Conservation (phyloP, 2,113 vertebrate genomes). For the Danio rerio region GRCz12tu NC_133191.1:30565001-30565500, state of each 20-base stretch:
- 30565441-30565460: background rate
- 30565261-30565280: constrained; percentile 80
- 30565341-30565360: constrained; percentile 74
- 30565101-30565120: constrained; percentile 6
- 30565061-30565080: background rate
- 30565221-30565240: constrained; percentile 70
- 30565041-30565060: background rate
- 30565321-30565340: constrained; percentile 74
- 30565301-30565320: constrained; percentile 69
- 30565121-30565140: constrained; percentile 17
- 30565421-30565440: constrained; percentile 59
- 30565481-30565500: constrained; percentile 60
- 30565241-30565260: constrained; percentile 67
- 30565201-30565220: constrained; percentile 69
- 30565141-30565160: constrained; percentile 37
- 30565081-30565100: background rate
- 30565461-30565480: too few relatives aligned
- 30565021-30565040: background rate
- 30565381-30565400: constrained; percentile 74
- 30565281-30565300: constrained; percentile 66
- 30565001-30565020: background rate
- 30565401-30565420: constrained; percentile 55
- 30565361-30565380: constrained; percentile 69
- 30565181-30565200: constrained; percentile 12
- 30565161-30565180: constrained; percentile 57